phyloP scores from a whole-genome alignment of 2,113 vertebrate genomes.

The Candoia aspera region DNA sequence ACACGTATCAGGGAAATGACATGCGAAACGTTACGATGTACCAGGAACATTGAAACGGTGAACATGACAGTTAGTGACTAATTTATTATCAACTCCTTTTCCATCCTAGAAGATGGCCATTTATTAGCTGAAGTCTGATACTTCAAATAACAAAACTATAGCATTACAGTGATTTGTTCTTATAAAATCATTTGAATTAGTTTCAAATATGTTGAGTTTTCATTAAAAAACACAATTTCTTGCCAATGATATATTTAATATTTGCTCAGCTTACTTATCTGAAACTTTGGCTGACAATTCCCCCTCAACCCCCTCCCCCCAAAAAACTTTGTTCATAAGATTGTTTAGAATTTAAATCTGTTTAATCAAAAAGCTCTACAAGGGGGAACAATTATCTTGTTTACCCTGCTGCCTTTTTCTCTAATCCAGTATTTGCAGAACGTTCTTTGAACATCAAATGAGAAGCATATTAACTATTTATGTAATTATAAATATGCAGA shows the following conservation, averaged over 20 bases:
- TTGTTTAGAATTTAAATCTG: neutral
- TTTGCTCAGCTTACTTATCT: neutral
- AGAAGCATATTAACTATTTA: neutral
- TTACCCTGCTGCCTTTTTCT: neutral
- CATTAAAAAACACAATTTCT: conserved; percentile 18
- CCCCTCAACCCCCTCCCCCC: too few species aligned
- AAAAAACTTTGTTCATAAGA: neutral
- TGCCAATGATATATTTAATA: neutral
- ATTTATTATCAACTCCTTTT: neutral
- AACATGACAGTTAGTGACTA: too few species aligned
- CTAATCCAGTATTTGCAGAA: neutral
- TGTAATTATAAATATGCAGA: rapidly evolving
- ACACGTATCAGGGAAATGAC: too few species aligned
- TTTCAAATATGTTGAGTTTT: conserved; percentile 23
- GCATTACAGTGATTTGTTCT: conserved; percentile 27
- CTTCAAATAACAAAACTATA: neutral
- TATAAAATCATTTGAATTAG: neutral
- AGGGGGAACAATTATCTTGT: neutral
- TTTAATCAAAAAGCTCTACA: neutral
- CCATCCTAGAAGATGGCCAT: conserved; percentile 21
- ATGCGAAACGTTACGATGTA: too few species aligned
- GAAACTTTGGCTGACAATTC: conserved; percentile 16
- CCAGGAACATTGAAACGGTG: too few species aligned
- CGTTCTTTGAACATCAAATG: neutral
- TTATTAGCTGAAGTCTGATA: neutral